Conservation (phyloP, 1,140 invertebrate species). For the Apis florea region DNA sequence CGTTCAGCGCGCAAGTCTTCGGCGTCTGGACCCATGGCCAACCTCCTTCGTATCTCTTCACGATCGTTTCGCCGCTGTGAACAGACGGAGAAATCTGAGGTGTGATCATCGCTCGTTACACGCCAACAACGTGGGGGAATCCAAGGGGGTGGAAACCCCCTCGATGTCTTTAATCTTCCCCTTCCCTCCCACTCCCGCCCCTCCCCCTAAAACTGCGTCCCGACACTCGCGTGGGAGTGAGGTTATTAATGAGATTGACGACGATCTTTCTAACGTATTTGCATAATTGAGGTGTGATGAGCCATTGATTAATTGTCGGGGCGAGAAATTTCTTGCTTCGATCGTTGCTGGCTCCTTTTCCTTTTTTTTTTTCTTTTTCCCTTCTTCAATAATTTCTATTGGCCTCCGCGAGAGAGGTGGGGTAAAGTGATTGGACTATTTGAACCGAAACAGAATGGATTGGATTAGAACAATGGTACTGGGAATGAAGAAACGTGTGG, state of each 20-base stretch:
- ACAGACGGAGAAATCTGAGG: constrained; percentile 64
- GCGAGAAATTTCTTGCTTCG: too few species aligned
- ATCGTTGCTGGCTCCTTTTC: too few species aligned
- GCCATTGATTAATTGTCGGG: too few species aligned
- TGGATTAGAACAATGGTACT: too few species aligned
- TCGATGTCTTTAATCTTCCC: constrained; percentile 10
- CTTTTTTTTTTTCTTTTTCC: too few species aligned
- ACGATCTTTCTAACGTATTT: not conserved
- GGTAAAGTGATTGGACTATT: too few species aligned
- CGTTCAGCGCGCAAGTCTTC: constrained; percentile 85
- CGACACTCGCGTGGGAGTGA: constrained; percentile 7
- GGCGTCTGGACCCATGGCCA: constrained; percentile 92
- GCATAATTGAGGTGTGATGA: not conserved
- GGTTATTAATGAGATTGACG: constrained; percentile 37
- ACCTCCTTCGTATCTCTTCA: constrained; percentile 92
- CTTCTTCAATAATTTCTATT: too few species aligned
- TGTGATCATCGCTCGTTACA: constrained; percentile 25
- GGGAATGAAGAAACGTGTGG: too few species aligned
- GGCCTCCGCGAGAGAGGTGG: too few species aligned
- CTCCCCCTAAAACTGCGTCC: not conserved
- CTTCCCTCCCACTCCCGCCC: not conserved
- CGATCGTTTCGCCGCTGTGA: constrained; percentile 93
- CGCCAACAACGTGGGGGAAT: not conserved
- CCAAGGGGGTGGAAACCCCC: not conserved
- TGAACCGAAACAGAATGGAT: too few species aligned